Percentiles rank a stretch among this genome's conserved stretches.
These are phyloP conservation scores for Sturnus vulgaris DNA, from an alignment of 2,113 vertebrate species.

Conservation along the genomic window DNA sequence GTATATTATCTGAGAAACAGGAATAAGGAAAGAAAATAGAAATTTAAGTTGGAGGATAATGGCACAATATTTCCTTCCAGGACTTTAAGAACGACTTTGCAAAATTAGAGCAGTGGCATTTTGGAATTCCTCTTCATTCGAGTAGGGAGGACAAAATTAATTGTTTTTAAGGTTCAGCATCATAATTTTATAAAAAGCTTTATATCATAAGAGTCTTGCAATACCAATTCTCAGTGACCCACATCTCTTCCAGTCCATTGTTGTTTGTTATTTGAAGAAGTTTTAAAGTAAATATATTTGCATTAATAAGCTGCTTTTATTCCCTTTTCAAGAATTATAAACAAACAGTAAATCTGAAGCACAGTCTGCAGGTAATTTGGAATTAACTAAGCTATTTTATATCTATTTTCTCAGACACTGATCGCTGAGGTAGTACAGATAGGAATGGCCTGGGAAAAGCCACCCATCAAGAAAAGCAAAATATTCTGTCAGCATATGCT, in stretches of 20 bases:
- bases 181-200: background rate
- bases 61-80: background rate
- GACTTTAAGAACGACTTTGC: background rate
- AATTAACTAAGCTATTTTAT: background rate
- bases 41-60: background rate
- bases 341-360: background rate
- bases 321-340: background rate
- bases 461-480: background rate
- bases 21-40: background rate
- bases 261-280: background rate
- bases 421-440: background rate
- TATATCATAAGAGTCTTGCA: background rate
- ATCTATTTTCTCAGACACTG: background rate
- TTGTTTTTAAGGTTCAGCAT: background rate
- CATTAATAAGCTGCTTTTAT: background rate
- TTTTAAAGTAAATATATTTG: background rate
- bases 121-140: background rate
- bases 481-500: background rate
- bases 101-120: background rate
- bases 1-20: background rate
- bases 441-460: background rate
- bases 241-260: background rate
- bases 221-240: background rate
- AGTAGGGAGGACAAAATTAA: background rate
- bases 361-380: background rate